Evolutionary conservation across 2,888 invertebrate genomes (phyloP), one percentile per base, ranked within the genome.

Genomic region (Euphydryas editha): DNA sequence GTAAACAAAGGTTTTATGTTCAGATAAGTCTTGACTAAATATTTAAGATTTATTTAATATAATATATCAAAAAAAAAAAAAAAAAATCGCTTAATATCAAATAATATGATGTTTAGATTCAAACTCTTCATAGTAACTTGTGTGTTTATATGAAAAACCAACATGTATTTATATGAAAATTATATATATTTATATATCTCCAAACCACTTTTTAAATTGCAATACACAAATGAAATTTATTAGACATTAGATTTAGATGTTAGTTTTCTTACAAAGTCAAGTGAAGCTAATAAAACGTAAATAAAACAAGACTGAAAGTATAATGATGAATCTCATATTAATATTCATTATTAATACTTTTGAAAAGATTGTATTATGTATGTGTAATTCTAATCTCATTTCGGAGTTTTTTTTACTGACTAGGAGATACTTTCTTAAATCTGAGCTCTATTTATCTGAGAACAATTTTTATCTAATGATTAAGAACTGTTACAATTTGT

Each of bases 211-310:
- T 44, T n/a, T 1, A 44, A 44, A n/a, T 44, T n/a, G n/a, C 42
- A 44, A 15, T 44, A 44, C 42, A 44, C 42, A n/a, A 44, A 44
- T 39, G 30, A 30, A 39, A 15, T 44, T 44, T n/a, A 44, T 44
- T 44, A 44, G 15, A n/a, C 4, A 44, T 44, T 44, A 6, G 42
- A n/a, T 5, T 13, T 44, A 0, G 15, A n/a, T 44, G 42, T 15
- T 44, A n/a, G 15, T 44, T 44, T n/a, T 44, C 15, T 42, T 42
- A 15, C 15, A 5, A n/a, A 2, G 42, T 44, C 1, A 3, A 15
- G 6, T 39, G 11, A 13, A 11, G 11, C 42, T 44, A n/a, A 44
- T 6, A 2, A 44, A n/a, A 44, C n/a, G 2, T 15, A 44, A 30
- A n/a, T 44, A 44, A n/a, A 44, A 44, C n/a, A 44, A 15, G n/a